phyloP scores from a whole-genome alignment of 2,888 invertebrate species.

The Brachypterus glaber region DNA sequence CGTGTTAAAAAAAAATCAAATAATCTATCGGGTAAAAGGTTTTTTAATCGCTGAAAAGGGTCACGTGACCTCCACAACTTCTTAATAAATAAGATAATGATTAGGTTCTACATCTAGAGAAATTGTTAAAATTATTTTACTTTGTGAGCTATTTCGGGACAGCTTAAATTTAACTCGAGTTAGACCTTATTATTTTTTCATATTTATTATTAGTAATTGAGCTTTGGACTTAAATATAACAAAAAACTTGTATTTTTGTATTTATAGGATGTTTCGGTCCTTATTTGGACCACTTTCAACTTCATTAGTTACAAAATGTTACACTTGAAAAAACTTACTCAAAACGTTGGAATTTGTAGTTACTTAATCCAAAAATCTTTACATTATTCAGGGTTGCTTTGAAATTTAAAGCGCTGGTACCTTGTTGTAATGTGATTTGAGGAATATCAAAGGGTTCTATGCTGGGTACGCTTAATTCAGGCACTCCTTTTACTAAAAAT shows the following conservation, averaged over 20 bases:
- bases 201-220: no score
- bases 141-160: no score
- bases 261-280: no score
- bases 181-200: no score
- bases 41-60: no score
- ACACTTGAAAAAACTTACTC: conserved; percentile 27
- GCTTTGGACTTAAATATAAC: background rate
- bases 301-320: background rate
- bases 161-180: no score
- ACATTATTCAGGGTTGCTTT: conserved; percentile 25
- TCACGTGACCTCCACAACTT: no score
- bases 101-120: no score
- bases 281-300: background rate
- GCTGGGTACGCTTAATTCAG: conserved; percentile 31
- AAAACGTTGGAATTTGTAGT: conserved; percentile 23
- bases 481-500: conserved; percentile 30
- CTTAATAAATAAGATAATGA: no score
- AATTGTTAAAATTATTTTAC: no score
- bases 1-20: no score
- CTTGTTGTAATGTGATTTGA: conserved; percentile 27
- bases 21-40: no score
- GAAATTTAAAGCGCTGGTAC: conserved; percentile 25
- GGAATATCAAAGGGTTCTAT: conserved; percentile 30
- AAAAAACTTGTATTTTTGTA: background rate
- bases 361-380: conserved; percentile 21